phyloP scores from a whole-genome alignment of 2,113 vertebrate species.

The Gymnocephalus cernua region DNA sequence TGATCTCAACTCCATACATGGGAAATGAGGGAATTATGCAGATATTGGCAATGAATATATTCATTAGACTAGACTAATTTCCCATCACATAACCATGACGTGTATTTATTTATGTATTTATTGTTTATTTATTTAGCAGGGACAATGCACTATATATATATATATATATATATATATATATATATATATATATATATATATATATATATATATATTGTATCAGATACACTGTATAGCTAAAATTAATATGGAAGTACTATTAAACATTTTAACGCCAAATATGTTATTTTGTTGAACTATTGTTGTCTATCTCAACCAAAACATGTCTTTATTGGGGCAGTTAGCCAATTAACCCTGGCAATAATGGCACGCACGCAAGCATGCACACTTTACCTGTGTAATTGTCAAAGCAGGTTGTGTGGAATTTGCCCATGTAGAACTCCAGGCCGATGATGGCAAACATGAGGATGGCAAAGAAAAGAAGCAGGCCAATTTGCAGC shows the following conservation, averaged over 20 bases:
- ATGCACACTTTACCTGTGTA: slow-evolving; percentile 84
- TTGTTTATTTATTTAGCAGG: too few species aligned
- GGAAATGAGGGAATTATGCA: background rate
- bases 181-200: too few species aligned
- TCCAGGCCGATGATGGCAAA: slow-evolving; percentile 97
- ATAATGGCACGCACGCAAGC: background rate
- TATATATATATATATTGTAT: too few species aligned
- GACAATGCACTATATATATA: too few species aligned
- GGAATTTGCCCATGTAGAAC: slow-evolving; percentile 98
- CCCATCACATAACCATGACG: background rate
- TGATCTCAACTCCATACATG: background rate
- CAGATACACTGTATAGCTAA: too few species aligned
- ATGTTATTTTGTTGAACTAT: background rate
- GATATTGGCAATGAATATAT: background rate
- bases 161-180: too few species aligned
- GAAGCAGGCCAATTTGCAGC: slow-evolving; percentile 94
- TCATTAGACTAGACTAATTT: too few species aligned
- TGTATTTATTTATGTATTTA: too few species aligned
- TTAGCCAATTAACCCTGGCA: background rate
- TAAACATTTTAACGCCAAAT: background rate
- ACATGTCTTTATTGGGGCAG: slow-evolving; percentile 6
- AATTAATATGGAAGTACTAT: background rate
- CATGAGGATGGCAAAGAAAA: slow-evolving; percentile 97
- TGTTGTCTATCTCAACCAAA: background rate
- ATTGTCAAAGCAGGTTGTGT: slow-evolving; percentile 93